Percentiles rank a stretch among this genome's conserved stretches.
Evolutionary conservation across 2,113 vertebrate genomes (phyloP).

Genomic region (Mormoops blainvillei): DNA sequence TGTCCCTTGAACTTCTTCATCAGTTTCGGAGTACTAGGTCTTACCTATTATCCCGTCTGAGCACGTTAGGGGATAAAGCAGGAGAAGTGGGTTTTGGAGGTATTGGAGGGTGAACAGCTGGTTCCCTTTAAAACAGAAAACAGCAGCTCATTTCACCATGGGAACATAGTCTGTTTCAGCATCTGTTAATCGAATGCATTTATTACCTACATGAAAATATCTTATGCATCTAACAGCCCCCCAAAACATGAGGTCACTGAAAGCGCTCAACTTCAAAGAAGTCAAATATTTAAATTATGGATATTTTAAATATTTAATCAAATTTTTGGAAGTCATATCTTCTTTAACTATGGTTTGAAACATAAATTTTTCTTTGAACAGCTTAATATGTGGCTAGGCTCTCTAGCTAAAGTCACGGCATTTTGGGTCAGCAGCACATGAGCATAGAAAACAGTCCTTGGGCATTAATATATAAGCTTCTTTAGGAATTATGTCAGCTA

Average conservation of each 20-base stretch:
- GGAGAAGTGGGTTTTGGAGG: conserved; percentile 62
- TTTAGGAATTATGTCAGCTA: conserved; percentile 40
- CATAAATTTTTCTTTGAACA: background rate
- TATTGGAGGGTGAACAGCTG: conserved; percentile 47
- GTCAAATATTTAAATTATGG: background rate
- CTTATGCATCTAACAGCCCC: background rate
- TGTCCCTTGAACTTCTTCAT: background rate
- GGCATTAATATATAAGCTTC: conserved; percentile 35
- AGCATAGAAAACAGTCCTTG: background rate
- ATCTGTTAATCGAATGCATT: background rate
- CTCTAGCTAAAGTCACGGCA: background rate
- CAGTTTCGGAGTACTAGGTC: background rate
- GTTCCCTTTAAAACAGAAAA: conserved; percentile 62
- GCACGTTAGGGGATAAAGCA: conserved; percentile 36
- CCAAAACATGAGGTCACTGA: background rate
- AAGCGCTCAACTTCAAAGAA: background rate
- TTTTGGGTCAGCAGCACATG: background rate
- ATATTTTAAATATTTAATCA: background rate
- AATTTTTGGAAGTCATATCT: background rate
- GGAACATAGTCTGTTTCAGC: background rate
- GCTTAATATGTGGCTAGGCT: background rate
- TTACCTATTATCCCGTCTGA: conserved; percentile 53
- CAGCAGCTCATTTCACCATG: conserved; percentile 20
- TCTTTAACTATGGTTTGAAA: background rate
- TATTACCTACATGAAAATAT: background rate